Evolutionary conservation across 2,888 invertebrate genomes (phyloP), one percentile per base, ranked within the genome.

Genomic region (Diabrotica balteata): DNA sequence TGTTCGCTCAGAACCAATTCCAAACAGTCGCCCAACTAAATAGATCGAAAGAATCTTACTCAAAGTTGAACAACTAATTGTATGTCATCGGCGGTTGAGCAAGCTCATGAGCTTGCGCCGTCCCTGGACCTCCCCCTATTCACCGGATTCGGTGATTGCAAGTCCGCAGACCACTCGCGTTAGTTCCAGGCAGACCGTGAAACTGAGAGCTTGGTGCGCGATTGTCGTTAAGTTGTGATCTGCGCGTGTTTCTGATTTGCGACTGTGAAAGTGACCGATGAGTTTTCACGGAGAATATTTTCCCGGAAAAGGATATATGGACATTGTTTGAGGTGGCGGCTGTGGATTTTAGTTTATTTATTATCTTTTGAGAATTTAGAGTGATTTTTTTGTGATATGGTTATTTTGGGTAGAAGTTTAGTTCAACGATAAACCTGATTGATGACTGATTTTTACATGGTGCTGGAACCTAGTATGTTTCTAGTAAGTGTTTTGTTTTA

Each of bases 181-280:
- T 71, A 76, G 76, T 76, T 71, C 71, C 69, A 72, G 71, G 59
- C 66, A 69, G 69, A 68, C 71, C 74, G 68, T 71, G 69, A 72
- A 70, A 68, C 62, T 55, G 51, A 43, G 43, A 59, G 22, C 59
- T 58, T 51, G 42, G 50, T 67, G 54, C 59, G 50, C 63, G 63
- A 53, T 63, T 63, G 43, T 55, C 45, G 59, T 62, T 51, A 57
- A 57, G 68, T 62, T 61, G 67, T 62, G 65, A 59, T 55, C 46
- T 46, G 53, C 68, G 66, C 66, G 69, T 66, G 69, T 66, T 32
- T 46, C 58, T 52, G 17, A 22, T 59, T 59, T 60, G 51, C 61
- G 55, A 57, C 47, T 59, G 69, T 61, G 69, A 63, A 63, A 54
- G 69, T 63, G 69, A 43, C 49, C 66, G 58, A 64, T 66, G 69